Evolutionary conservation across 2,113 vertebrate species (phyloP).

Genomic region (Acrocephalus arundinaceus): DNA sequence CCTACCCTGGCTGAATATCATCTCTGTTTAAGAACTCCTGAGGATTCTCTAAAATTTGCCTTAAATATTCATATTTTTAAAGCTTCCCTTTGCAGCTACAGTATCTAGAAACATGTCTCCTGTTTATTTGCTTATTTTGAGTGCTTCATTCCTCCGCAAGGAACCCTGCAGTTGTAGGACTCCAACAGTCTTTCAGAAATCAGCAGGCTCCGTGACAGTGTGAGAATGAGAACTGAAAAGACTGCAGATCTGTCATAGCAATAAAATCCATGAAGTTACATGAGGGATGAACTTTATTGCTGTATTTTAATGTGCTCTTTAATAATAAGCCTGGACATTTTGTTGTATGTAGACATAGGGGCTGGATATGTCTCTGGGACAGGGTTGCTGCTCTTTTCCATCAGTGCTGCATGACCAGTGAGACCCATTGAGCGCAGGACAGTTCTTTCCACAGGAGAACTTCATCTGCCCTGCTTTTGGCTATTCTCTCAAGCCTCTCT

Average conservation of each 20-base stretch:
- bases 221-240: not conserved
- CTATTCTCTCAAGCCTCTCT: not conserved
- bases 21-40: not conserved
- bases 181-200: not conserved
- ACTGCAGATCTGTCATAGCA: not conserved
- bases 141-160: not conserved
- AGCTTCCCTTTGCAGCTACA: not conserved
- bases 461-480: not conserved
- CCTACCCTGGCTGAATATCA: not conserved
- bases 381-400: not conserved
- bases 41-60: not conserved
- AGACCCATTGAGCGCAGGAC: not conserved
- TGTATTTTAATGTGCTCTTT: not conserved
- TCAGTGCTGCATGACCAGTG: not conserved
- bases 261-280: not conserved
- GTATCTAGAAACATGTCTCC: not conserved
- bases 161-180: not conserved
- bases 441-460: not conserved
- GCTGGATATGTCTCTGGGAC: not conserved
- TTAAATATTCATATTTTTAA: not conserved
- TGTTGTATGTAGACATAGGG: not conserved
- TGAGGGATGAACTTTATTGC: accelerated
- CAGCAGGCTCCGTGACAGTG: not conserved
- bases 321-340: not conserved
- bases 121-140: not conserved